Conservation (phyloP, 2,113 vertebrate genomes). For the Chrysochloris asiatica region DNA sequence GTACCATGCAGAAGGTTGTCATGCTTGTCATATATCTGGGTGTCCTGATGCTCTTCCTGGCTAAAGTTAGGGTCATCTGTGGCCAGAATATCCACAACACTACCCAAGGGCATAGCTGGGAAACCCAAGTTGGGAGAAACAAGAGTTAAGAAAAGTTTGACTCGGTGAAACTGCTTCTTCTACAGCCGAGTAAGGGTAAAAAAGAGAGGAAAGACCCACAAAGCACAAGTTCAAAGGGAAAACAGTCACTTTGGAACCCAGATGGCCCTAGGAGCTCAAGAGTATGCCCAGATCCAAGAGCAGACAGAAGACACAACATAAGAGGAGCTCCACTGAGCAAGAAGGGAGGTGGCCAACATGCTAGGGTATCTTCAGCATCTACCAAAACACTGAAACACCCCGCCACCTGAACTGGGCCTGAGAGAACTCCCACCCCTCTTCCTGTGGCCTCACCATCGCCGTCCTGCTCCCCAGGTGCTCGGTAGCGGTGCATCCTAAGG, state of each 20-base stretch:
- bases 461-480: slow-evolving; percentile 93
- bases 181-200: background rate
- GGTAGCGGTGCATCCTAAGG: slow-evolving; percentile 96
- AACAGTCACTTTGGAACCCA: background rate
- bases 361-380: background rate
- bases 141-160: background rate
- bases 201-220: background rate
- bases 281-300: too few species aligned
- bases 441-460: slow-evolving; percentile 88
- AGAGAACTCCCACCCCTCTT: accelerated
- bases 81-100: slow-evolving; percentile 91
- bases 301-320: background rate
- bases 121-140: slow-evolving; percentile 5
- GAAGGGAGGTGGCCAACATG: background rate
- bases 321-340: background rate
- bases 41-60: slow-evolving; percentile 90
- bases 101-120: slow-evolving; percentile 92
- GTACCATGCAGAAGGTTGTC: slow-evolving; percentile 93
- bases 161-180: background rate
- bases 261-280: too few species aligned
- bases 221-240: background rate
- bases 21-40: slow-evolving; percentile 97
- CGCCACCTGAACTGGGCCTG: accelerated
- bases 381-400: background rate
- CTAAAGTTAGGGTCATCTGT: slow-evolving; percentile 91